These are phyloP conservation scores for chimpanzee (Pan troglodytes) DNA, from an alignment of 2,113 vertebrate species.

Conservation along the genomic window NHGRI_mPanTro3-v2.1_pri NC_086015.1:32539001-32539500, in stretches of 20 bases:
- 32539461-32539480: background rate
- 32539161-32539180: background rate
- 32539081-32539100: background rate
- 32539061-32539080: background rate
- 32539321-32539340: background rate
- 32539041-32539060: background rate
- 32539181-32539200: background rate
- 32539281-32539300: background rate
- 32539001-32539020: background rate
- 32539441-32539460: background rate
- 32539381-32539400: background rate
- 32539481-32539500: background rate
- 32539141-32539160: background rate
- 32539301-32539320: background rate
- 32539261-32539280: background rate
- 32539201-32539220: background rate
- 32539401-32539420: background rate
- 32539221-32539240: background rate
- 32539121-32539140: background rate
- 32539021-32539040: background rate
- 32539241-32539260: background rate
- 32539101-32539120: background rate
- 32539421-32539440: background rate
- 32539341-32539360: background rate
- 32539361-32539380: background rate